These are phyloP conservation scores for Anas bernieri DNA, from an alignment of 2,797 vertebrate species.

Conservation along the genomic window DNA sequence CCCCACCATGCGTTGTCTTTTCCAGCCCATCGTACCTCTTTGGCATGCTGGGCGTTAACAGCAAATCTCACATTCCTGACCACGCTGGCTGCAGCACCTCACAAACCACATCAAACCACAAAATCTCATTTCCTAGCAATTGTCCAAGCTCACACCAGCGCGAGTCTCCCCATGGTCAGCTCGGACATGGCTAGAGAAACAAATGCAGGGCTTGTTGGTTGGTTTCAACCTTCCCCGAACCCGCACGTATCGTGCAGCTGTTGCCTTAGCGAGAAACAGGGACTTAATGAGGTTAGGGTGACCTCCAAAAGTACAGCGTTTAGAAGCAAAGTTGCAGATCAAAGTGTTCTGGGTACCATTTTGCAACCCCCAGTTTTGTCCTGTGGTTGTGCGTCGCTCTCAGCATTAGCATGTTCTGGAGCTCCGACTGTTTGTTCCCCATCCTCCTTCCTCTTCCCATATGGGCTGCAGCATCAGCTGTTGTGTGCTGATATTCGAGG, in stretches of 20 bases:
- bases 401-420: background rate
- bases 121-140: conserved; percentile 23
- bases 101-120: background rate
- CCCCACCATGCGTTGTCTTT: background rate
- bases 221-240: background rate
- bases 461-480: background rate
- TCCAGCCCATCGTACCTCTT: background rate
- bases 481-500: background rate
- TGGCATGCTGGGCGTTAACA: background rate
- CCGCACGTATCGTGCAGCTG: background rate
- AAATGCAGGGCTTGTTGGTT: background rate
- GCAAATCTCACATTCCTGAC: background rate
- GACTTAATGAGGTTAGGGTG: conserved; percentile 53
- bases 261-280: conserved; percentile 52
- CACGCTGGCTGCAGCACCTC: background rate
- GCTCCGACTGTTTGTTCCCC: background rate
- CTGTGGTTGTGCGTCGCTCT: background rate
- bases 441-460: background rate
- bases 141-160: background rate
- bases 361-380: background rate
- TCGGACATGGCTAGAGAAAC: background rate
- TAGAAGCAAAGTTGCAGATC: conserved; percentile 5
- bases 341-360: background rate
- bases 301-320: conserved; percentile 37
- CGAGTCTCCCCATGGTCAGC: background rate